phyloP scores from a whole-genome alignment of 2,113 vertebrate genomes.

The Callaeas wilsoni region DNA sequence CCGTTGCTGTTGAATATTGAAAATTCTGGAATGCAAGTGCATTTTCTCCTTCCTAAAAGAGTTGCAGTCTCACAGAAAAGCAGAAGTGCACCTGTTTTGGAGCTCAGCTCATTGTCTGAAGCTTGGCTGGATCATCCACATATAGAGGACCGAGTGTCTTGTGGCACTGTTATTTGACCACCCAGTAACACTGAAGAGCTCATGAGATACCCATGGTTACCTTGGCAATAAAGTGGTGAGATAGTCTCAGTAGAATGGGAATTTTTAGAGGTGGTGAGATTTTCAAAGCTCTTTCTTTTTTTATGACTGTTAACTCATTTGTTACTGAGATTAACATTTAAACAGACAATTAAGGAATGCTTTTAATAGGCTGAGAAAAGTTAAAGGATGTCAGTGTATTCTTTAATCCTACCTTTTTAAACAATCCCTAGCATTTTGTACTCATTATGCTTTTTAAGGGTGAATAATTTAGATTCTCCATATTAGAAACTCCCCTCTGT shows the following conservation, averaged over 20 bases:
- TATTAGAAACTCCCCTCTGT: neutral
- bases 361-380: conserved; percentile 30
- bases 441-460: neutral
- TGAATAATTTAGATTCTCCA: neutral
- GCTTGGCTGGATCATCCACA: neutral
- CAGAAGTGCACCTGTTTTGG: neutral
- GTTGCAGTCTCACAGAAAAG: neutral
- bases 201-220: neutral
- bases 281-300: conserved; percentile 16
- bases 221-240: conserved; percentile 27
- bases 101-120: neutral
- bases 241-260: neutral
- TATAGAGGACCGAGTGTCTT: neutral
- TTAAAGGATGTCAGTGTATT: conserved; percentile 6
- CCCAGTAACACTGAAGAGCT: neutral
- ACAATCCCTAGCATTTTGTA: neutral
- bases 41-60: neutral
- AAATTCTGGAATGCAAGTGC: neutral
- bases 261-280: conserved; percentile 5
- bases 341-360: conserved; percentile 3
- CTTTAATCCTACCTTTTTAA: neutral
- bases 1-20: neutral
- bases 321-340: conserved; percentile 11
- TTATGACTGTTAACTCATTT: conserved; percentile 16
- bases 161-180: neutral